These are phyloP conservation scores for Ptychochromis oligacanthus DNA, from an alignment of 2,113 vertebrate species.

Conservation along the genomic window DNA sequence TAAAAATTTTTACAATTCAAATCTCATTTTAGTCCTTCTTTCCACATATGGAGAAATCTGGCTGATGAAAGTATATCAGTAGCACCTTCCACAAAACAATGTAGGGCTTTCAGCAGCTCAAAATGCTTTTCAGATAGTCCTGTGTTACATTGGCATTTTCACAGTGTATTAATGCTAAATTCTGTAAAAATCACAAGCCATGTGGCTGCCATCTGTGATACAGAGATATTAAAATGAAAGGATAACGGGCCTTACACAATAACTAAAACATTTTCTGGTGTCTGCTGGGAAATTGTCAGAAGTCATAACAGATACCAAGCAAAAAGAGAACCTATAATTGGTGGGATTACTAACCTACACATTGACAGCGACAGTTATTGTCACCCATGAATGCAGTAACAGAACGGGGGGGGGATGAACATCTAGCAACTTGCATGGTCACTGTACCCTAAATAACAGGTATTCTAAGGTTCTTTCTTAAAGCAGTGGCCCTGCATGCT, in stretches of 20 bases:
- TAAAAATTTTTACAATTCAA: neutral
- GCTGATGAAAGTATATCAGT: neutral
- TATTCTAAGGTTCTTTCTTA: neutral
- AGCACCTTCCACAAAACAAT: neutral
- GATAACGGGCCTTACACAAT: neutral
- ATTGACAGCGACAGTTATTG: neutral
- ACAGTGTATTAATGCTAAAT: slow-evolving; percentile 22
- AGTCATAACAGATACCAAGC: neutral
- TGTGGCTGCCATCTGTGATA: neutral
- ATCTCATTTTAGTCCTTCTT: neutral
- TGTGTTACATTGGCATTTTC: slow-evolving; percentile 13
- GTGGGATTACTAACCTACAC: slow-evolving; percentile 12
- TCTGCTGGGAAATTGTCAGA: neutral
- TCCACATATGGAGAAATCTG: neutral
- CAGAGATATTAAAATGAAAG: neutral
- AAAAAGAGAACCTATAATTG: neutral
- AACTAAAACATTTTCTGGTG: neutral
- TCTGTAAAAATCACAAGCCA: neutral
- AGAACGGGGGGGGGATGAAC: fast-evolving
- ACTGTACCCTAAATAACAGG: neutral
- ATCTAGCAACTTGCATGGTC: neutral
- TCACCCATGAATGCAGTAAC: neutral
- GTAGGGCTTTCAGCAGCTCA: neutral
- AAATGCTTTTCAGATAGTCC: neutral
- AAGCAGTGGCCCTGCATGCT: neutral